Evolutionary conservation across 2,888 invertebrate genomes (phyloP).

Genomic region (Agonopterix heracliana): DNA sequence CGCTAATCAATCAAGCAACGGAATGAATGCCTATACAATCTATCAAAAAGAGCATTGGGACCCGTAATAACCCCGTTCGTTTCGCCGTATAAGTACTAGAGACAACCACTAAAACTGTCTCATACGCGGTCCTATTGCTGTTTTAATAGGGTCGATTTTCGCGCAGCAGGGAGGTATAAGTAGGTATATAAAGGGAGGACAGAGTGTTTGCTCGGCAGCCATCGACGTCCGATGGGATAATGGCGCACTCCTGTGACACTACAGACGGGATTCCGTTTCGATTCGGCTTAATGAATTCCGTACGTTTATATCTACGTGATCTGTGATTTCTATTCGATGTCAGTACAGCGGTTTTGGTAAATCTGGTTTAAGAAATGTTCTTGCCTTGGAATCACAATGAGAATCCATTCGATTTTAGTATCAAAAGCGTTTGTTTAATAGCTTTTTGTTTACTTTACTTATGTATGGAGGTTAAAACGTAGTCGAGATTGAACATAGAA

Average conservation of each 20-base stretch:
- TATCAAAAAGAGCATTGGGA: slow-evolving; percentile 4
- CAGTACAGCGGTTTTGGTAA: not conserved
- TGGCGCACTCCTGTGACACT: slow-evolving; percentile 41
- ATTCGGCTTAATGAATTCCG: slow-evolving; percentile 51
- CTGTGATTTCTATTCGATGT: slow-evolving; percentile 25
- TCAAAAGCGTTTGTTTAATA: no score
- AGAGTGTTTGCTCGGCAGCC: slow-evolving; percentile 58
- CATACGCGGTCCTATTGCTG: no score
- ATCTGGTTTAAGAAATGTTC: no score
- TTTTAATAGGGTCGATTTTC: no score
- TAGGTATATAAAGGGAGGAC: slow-evolving; percentile 10
- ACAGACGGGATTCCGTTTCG: slow-evolving; percentile 22
- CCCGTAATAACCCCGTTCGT: slow-evolving; percentile 1
- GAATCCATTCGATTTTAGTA: no score
- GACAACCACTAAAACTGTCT: no score
- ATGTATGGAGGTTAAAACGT: no score
- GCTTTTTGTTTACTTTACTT: no score
- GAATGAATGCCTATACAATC: not conserved
- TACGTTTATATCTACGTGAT: slow-evolving; percentile 31
- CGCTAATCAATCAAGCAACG: not conserved
- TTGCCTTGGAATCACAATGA: no score
- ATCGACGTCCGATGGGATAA: slow-evolving; percentile 58
- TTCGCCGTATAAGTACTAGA: not conserved
- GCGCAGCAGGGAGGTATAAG: not conserved
- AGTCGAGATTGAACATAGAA: no score